These are phyloP conservation scores for Syngnathus typhle DNA, from an alignment of 2,113 vertebrate species.

Conservation along the genomic window DNA sequence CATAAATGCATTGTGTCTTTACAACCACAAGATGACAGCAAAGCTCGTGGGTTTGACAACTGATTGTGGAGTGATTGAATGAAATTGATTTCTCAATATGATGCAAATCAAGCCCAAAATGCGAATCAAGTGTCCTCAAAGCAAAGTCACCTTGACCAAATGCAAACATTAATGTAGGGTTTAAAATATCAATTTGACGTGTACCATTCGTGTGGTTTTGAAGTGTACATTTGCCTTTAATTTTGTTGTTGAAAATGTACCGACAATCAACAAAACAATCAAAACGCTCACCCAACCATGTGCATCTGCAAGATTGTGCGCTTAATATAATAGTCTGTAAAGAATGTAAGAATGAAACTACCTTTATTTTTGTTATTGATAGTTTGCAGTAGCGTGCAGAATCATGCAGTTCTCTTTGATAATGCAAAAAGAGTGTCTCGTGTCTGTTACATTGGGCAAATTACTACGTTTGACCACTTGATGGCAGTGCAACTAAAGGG, in stretches of 20 bases:
- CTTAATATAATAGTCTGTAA: neutral
- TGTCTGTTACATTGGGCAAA: neutral
- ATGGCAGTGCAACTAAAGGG: constrained; percentile 55
- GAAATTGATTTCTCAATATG: neutral
- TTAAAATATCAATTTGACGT: no score
- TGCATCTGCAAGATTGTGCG: neutral
- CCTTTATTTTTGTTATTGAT: neutral
- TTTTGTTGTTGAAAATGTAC: neutral
- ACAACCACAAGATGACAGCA: constrained; percentile 59
- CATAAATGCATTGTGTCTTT: constrained; percentile 12
- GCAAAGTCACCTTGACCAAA: no score
- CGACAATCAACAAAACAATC: no score
- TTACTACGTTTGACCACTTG: constrained; percentile 44
- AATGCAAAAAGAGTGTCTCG: neutral
- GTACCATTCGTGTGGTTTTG: no score
- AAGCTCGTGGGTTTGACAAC: neutral
- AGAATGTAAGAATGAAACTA: neutral
- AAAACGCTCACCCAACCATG: no score
- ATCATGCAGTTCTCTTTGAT: neutral
- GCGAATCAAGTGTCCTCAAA: neutral
- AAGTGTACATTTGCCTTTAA: no score
- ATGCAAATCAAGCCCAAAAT: neutral
- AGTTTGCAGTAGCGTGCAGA: neutral
- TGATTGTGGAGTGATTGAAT: constrained; percentile 2
- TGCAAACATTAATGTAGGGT: no score